Evolutionary conservation across 2,888 invertebrate species (phyloP).

Genomic region (Penaeus monodon): DNA sequence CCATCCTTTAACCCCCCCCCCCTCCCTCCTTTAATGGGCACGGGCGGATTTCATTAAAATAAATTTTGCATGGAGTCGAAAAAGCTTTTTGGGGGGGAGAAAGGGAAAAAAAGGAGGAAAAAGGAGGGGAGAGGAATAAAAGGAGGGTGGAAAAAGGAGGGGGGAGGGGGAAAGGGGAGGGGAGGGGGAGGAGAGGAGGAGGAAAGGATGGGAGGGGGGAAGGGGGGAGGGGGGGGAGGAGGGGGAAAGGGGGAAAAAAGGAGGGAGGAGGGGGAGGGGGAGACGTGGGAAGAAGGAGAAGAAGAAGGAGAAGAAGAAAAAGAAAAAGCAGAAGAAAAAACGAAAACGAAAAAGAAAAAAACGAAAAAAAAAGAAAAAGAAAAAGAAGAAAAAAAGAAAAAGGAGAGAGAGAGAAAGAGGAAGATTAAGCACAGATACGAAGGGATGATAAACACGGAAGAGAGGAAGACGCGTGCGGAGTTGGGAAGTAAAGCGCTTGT

Average conservation of each 20-base stretch:
- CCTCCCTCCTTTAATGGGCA: no score
- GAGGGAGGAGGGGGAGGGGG: not conserved
- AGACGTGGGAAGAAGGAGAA: not conserved
- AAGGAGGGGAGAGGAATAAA: not conserved
- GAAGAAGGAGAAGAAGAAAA: no score
- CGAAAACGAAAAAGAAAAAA: not conserved
- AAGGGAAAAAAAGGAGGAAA: no score
- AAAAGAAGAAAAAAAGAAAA: no score
- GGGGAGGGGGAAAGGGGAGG: not conserved
- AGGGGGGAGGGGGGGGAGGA: not conserved
- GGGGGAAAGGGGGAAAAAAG: not conserved
- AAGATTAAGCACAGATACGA: no score
- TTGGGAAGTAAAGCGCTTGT: no score
- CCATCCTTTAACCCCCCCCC: not conserved
- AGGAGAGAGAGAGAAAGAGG: no score
- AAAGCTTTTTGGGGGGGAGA: not conserved
- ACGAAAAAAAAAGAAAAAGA: no score
- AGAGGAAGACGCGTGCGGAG: no score
- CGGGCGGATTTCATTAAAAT: not conserved
- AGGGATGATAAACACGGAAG: no score
- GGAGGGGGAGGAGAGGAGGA: not conserved
- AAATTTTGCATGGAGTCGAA: not conserved
- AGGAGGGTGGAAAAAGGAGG: no score
- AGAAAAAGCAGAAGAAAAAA: not conserved
- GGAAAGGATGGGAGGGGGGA: not conserved